phyloP scores from a whole-genome alignment of 35 echinoderm and acorn worm genomes.

The Diadema setosum region DNA sequence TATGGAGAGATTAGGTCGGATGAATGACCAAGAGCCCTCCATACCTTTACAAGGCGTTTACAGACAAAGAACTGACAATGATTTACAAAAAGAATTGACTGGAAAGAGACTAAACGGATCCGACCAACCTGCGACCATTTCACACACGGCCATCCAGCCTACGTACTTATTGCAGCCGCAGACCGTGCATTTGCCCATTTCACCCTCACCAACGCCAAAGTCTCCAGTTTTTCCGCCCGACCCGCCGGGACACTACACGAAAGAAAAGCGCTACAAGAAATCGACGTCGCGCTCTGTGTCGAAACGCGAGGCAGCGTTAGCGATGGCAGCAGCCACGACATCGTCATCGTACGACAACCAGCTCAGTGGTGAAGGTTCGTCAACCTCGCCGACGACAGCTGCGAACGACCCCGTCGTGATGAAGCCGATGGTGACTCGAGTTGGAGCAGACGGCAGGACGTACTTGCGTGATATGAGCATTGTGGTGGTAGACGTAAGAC shows the following conservation, averaged over 20 bases:
- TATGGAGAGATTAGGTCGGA: neutral
- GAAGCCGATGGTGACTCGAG: neutral
- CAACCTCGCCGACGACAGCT: neutral
- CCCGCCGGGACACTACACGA: neutral
- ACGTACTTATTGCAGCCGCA: neutral
- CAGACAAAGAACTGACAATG: neutral
- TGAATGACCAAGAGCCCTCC: neutral
- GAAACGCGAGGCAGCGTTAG: no score
- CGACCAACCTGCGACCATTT: neutral
- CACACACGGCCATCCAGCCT: neutral
- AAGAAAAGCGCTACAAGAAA: neutral
- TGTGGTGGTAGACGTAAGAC: neutral
- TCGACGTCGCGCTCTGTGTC: neutral
- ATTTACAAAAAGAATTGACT: neutral
- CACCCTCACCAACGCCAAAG: neutral
- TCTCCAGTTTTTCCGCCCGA: neutral
- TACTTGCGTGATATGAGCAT: neutral
- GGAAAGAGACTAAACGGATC: neutral
- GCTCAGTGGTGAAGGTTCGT: neutral
- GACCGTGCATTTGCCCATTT: neutral
- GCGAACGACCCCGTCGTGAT: neutral
- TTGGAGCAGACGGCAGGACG: neutral
- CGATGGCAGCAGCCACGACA: no score
- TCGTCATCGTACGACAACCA: neutral
- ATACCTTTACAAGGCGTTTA: neutral